phyloP scores from a whole-genome alignment of 2,888 invertebrate species.

The Clivina fossor region DNA sequence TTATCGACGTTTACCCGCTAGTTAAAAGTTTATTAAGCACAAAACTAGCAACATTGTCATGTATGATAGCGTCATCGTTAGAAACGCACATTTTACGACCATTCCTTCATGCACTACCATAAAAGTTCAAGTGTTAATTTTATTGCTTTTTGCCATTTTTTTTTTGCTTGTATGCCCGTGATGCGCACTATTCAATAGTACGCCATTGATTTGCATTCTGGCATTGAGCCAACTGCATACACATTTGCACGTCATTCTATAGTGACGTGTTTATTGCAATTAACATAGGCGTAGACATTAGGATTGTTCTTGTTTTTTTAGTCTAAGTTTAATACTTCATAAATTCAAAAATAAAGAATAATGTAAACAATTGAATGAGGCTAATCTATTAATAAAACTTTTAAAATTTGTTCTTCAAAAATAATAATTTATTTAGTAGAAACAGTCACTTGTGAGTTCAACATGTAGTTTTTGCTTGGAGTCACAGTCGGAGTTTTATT shows the following conservation, averaged over 20 bases:
- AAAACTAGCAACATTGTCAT: constrained; percentile 7
- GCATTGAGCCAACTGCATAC: constrained; percentile 15
- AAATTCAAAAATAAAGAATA: too few relatives aligned
- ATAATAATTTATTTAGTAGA: not conserved
- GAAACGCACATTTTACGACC: constrained; percentile 28
- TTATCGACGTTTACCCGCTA: too few relatives aligned
- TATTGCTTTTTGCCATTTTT: constrained; percentile 30
- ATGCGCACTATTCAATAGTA: constrained; percentile 19
- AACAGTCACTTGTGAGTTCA: not conserved
- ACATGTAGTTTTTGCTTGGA: too few relatives aligned
- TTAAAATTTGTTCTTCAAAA: not conserved
- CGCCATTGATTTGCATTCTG: constrained; percentile 22
- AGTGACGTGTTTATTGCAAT: constrained; percentile 30
- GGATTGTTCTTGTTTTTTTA: not conserved
- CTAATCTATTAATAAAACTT: not conserved
- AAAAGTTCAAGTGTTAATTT: constrained; percentile 31
- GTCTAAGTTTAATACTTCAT: not conserved
- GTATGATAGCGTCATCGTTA: constrained; percentile 23
- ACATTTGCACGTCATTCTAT: constrained; percentile 22
- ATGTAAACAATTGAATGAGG: too few relatives aligned
- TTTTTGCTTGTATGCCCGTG: constrained; percentile 7
- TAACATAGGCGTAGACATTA: constrained; percentile 15
- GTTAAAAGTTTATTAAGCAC: too few relatives aligned
- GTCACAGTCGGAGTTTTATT: too few relatives aligned
- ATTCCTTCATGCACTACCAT: constrained; percentile 29